A percentile compares a stretch with the other conserved stretches of the same genome.
Evolutionary conservation across 2,113 vertebrate genomes (phyloP).

Genomic region (Hemiprocne comata): DNA sequence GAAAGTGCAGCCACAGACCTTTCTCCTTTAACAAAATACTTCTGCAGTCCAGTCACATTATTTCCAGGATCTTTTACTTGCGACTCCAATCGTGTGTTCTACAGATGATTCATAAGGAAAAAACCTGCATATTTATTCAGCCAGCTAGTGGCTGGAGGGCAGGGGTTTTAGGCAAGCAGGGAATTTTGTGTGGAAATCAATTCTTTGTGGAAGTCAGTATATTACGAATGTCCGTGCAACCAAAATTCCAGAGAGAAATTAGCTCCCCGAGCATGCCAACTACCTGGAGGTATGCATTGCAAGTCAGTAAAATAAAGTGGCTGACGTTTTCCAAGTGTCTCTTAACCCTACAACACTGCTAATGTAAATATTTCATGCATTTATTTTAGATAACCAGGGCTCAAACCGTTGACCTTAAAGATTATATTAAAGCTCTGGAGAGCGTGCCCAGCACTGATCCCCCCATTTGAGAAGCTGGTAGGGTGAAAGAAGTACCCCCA

Average conservation of each 20-base stretch:
- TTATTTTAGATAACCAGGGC: background rate
- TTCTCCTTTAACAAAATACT: slow-evolving; percentile 41
- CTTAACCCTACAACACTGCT: slow-evolving; percentile 50
- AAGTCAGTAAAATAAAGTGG: slow-evolving; percentile 60
- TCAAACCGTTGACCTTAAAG: background rate
- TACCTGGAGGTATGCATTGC: slow-evolving; percentile 56
- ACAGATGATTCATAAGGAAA: slow-evolving; percentile 61
- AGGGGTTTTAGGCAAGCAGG: slow-evolving; percentile 79
- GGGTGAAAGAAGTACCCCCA: background rate
- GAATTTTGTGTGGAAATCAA: slow-evolving; percentile 84
- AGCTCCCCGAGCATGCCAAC: slow-evolving; percentile 66
- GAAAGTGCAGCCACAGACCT: background rate
- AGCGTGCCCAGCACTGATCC: fast-evolving
- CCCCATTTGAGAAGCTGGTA: background rate
- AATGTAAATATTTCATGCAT: slow-evolving; percentile 23
- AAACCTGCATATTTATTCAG: slow-evolving; percentile 70
- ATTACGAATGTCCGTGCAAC: slow-evolving; percentile 74
- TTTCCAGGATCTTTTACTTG: slow-evolving; percentile 51
- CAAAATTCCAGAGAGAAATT: slow-evolving; percentile 82
- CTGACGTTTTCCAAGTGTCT: slow-evolving; percentile 73
- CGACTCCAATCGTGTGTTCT: slow-evolving; percentile 40
- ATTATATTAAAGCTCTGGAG: background rate
- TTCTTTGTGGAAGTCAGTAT: slow-evolving; percentile 79
- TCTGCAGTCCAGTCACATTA: slow-evolving; percentile 53
- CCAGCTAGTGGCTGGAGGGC: slow-evolving; percentile 57